phyloP scores from a whole-genome alignment of 2,113 vertebrate species.

The Irena cyanogastra region DNA sequence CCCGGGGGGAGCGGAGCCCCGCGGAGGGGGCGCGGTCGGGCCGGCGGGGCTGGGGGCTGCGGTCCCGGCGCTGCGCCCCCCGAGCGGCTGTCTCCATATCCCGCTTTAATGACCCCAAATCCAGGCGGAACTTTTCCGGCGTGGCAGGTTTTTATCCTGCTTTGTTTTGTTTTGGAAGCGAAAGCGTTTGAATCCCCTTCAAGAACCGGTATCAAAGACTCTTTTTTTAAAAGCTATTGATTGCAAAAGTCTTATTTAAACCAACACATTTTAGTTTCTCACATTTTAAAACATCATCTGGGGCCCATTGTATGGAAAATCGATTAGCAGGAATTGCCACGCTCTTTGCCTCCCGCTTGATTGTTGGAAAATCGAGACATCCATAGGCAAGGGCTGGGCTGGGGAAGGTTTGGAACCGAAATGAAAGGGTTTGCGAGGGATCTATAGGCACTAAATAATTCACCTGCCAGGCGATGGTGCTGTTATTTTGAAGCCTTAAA shows the following conservation, averaged over 20 bases:
- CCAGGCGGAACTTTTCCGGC: constrained; percentile 9
- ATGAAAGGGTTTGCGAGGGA: constrained; percentile 42
- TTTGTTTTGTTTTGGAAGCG: constrained; percentile 40
- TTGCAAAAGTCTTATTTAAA: constrained; percentile 71
- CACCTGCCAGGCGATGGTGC: constrained; percentile 51
- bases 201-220: constrained; percentile 62
- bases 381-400: constrained; percentile 50
- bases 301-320: constrained; percentile 70
- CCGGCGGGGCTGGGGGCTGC: neutral
- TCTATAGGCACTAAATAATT: constrained; percentile 59
- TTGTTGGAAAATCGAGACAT: constrained; percentile 72
- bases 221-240: constrained; percentile 60
- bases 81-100: neutral
- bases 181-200: constrained; percentile 56
- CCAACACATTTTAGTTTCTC: constrained; percentile 71
- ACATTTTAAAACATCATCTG: constrained; percentile 73
- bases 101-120: neutral
- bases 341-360: constrained; percentile 66
- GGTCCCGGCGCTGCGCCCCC: neutral
- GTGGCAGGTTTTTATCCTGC: neutral
- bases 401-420: constrained; percentile 47
- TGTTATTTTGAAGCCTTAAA: constrained; percentile 22
- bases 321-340: constrained; percentile 71
- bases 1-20: neutral
- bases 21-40: neutral